Evolutionary conservation across 1,140 invertebrate genomes (phyloP), one percentile per base, ranked within the genome.

Genomic region (Drosophila nikananu): DNA sequence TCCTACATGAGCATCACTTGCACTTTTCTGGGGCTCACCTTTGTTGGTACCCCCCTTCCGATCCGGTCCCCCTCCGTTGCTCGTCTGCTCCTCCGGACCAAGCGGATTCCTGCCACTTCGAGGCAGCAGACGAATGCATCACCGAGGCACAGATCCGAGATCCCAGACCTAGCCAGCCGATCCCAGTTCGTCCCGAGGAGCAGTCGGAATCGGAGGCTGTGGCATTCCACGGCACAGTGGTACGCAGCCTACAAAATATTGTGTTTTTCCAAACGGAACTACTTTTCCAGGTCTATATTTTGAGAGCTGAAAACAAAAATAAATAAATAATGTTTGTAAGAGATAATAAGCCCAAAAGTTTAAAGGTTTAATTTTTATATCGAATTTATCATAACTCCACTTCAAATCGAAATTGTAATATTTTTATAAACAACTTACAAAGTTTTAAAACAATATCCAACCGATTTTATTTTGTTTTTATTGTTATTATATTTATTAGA

Each of bases 1-100:
- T 76, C 67, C 66, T 60, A 90, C 86, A 90, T 90, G 86, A 91
- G 86, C 86, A 90, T 90, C 86, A 90, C 86, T 90, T 90, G 86
- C 86, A 90, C 86, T 90, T 90, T 90, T 90, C 72, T 90, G 81
- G 78, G 60, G 68, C 73, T 76, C 67, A 68, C 64, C 63, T 75
- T 63, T 54, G 63, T 59, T 77, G 42, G 49, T 12, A 13, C 25
- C 37, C 30, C 42, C 35, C 10, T n/a, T n/a, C n/a, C n/a, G n/a
- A n/a, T 0, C 13, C n/a, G 7, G 5, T 2, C 44, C 44, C 15
- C 5, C 27, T 21, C 7, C 5, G n/a, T 7, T 9, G 17, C 35
- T 2, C 46, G 15, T 27, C 19, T 10, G 52, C 52, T 55, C 32
- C 52, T 23, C 52, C 52, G 35, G 9, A 39, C 19, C 57, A 57